phyloP scores from a whole-genome alignment of 2,797 vertebrate species.

The Sebastes baramenuke region DNA sequence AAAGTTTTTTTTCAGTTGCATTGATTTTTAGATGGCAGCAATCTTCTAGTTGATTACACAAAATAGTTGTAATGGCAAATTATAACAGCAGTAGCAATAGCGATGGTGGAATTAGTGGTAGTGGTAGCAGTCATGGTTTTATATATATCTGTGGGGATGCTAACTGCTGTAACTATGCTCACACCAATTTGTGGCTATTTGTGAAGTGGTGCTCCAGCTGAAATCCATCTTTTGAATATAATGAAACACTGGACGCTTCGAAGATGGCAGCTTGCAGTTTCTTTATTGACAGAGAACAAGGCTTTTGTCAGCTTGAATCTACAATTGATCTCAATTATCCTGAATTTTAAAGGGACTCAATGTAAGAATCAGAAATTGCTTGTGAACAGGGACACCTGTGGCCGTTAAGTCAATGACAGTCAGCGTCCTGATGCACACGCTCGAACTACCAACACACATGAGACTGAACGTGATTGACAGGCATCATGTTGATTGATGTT shows the following conservation, averaged over 20 bases:
- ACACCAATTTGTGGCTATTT: background rate
- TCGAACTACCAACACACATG: too few species aligned
- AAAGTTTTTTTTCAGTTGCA: constrained; percentile 30
- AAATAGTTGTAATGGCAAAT: constrained; percentile 9
- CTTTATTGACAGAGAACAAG: background rate
- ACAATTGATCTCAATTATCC: background rate
- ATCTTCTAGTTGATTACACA: constrained; percentile 10
- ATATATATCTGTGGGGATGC: background rate
- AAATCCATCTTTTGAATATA: background rate
- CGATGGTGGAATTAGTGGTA: background rate
- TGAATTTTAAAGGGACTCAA: background rate
- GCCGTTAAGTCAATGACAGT: too few species aligned
- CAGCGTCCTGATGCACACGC: too few species aligned
- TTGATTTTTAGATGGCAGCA: constrained; percentile 36
- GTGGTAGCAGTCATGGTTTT: background rate
- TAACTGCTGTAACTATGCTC: background rate
- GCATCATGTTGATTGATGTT: too few species aligned
- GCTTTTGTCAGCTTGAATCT: background rate
- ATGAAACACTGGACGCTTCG: too few species aligned
- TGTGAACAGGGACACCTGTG: too few species aligned
- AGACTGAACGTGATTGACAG: too few species aligned
- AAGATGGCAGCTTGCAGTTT: background rate
- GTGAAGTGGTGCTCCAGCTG: background rate
- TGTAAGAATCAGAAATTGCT: too few species aligned
- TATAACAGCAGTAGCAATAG: background rate